These are phyloP conservation scores for Muscina levida DNA, from an alignment of 2,888 invertebrate genomes.

Conservation along the genomic window DNA sequence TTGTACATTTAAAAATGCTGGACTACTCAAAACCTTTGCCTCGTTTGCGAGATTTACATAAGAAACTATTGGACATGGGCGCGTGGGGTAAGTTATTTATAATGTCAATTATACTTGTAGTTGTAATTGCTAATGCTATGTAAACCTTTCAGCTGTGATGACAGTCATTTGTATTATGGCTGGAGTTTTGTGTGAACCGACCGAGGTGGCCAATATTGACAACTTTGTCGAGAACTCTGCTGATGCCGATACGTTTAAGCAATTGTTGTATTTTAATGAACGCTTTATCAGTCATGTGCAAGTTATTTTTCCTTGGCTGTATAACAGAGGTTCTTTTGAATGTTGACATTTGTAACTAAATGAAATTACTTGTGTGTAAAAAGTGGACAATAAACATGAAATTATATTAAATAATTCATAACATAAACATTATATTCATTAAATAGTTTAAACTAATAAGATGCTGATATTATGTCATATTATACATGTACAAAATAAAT, in stretches of 20 bases:
- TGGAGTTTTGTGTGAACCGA: constrained; percentile 70
- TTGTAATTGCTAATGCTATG: no score
- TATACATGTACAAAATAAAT: no score
- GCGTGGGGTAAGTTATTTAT: constrained; percentile 69
- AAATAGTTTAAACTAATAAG: neutral
- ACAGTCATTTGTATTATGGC: constrained; percentile 64
- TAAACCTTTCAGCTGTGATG: constrained; percentile 58
- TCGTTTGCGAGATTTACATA: constrained; percentile 70
- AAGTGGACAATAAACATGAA: no score
- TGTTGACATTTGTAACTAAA: neutral
- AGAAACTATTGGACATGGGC: constrained; percentile 69
- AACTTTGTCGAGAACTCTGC: constrained; percentile 57
- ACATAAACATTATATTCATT: neutral
- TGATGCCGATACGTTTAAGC: constrained; percentile 60
- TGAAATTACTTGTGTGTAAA: no score
- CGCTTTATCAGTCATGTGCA: constrained; percentile 69
- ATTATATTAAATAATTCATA: constrained; percentile 8
- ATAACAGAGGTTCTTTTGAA: constrained; percentile 69
- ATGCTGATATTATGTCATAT: no score
- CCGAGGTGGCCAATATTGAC: constrained; percentile 68
- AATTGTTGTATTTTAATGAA: constrained; percentile 62
- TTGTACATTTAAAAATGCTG: constrained; percentile 69
- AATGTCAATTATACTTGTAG: neutral
- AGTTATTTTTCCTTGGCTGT: constrained; percentile 71
- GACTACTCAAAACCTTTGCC: constrained; percentile 71